phyloP scores from a whole-genome alignment of 2,888 invertebrate species.

The Agonopterix heracliana region DNA sequence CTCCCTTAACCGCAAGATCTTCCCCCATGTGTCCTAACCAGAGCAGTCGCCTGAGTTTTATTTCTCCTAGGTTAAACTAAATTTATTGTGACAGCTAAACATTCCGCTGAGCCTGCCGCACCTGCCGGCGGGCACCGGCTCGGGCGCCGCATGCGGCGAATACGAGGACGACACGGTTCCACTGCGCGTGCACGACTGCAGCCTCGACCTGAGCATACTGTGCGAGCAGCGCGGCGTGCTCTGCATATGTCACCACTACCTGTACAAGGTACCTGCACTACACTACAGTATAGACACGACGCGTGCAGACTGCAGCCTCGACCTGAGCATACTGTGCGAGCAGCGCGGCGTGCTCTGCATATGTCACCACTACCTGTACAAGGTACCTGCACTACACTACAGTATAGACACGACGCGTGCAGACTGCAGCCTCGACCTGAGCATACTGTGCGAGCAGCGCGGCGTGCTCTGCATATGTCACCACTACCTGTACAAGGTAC shows the following conservation, averaged over 20 bases:
- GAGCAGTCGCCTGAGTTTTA: too few relatives aligned
- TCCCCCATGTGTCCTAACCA: too few relatives aligned
- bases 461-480: slow-evolving; percentile 85
- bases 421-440: slow-evolving; percentile 89
- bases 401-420: slow-evolving; percentile 85
- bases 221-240: slow-evolving; percentile 85
- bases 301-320: slow-evolving; percentile 89
- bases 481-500: slow-evolving; percentile 87
- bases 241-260: slow-evolving; percentile 85
- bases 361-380: slow-evolving; percentile 90
- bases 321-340: slow-evolving; percentile 86
- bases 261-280: slow-evolving; percentile 79
- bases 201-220: slow-evolving; percentile 86
- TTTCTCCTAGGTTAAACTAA: too few relatives aligned
- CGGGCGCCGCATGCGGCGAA: slow-evolving; percentile 77
- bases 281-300: slow-evolving; percentile 75
- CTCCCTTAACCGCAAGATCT: too few relatives aligned
- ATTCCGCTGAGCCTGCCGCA: slow-evolving; percentile 89
- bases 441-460: slow-evolving; percentile 83
- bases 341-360: slow-evolving; percentile 80
- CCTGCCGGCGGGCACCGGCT: slow-evolving; percentile 64
- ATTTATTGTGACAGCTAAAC: slow-evolving; percentile 77
- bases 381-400: slow-evolving; percentile 57
- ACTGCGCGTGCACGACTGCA: slow-evolving; percentile 87
- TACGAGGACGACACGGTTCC: slow-evolving; percentile 90